These are phyloP conservation scores for Macaca nemestrina DNA, from an alignment of 2,113 vertebrate genomes.

Conservation along the genomic window DNA sequence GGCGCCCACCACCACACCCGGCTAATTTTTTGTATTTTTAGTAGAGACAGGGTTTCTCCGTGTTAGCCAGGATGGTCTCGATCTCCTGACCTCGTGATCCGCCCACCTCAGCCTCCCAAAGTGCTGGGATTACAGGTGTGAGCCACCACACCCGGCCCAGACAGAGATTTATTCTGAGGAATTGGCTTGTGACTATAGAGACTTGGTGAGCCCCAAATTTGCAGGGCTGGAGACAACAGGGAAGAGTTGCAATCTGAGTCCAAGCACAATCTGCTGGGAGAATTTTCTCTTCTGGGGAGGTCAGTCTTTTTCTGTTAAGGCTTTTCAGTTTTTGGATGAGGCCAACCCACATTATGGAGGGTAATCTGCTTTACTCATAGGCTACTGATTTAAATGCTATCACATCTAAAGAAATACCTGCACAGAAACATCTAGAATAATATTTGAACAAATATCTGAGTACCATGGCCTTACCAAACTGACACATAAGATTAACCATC, in stretches of 20 bases:
- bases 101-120: no score
- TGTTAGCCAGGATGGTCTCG: no score
- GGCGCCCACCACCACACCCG: no score
- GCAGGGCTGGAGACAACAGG: neutral
- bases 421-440: neutral
- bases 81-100: no score
- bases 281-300: neutral
- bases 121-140: no score
- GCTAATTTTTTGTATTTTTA: no score
- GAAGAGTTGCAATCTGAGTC: neutral
- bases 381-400: neutral
- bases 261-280: neutral
- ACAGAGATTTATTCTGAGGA: no score
- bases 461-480: neutral
- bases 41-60: no score
- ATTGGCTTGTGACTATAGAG: no score
- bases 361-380: neutral
- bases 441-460: neutral
- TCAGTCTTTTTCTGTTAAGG: neutral
- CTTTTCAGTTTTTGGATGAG: neutral
- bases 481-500: neutral
- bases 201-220: no score
- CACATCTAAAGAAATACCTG: neutral
- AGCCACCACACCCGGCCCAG: no score
- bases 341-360: neutral